These are phyloP conservation scores for Cololabis saira DNA, from an alignment of 2,113 vertebrate species.

Conservation along the genomic window DNA sequence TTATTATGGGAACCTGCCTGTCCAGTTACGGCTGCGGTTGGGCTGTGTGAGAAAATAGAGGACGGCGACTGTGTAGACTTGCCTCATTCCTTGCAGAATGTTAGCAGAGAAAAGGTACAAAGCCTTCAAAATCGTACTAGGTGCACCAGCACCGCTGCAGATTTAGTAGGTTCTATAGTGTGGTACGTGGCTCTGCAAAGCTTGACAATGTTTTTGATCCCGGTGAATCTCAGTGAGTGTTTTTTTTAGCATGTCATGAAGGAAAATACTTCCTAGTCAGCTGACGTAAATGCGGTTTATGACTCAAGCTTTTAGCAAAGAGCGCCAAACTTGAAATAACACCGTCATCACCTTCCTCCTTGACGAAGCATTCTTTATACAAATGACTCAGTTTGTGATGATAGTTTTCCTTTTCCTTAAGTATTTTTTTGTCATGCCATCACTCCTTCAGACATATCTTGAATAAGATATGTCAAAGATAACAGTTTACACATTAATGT, in stretches of 20 bases:
- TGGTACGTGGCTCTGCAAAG: no score
- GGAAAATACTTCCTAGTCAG: not conserved
- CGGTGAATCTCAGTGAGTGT: no score
- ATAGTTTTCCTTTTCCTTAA: not conserved
- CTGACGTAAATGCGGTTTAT: not conserved
- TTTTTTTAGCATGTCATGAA: no score
- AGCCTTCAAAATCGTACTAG: not conserved
- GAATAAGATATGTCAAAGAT: not conserved
- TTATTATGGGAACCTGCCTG: conserved; percentile 86
- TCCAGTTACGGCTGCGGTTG: conserved; percentile 72
- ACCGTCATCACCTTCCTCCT: not conserved
- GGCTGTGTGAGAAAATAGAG: conserved; percentile 78
- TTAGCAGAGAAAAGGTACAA: conserved; percentile 78
- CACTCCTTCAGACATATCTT: not conserved
- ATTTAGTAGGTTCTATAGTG: no score
- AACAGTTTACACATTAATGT: not conserved
- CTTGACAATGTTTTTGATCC: no score
- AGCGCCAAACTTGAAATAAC: not conserved
- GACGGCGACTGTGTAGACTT: conserved; percentile 77
- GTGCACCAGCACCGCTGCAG: not conserved
- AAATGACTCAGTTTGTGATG: not conserved
- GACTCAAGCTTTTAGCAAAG: no score
- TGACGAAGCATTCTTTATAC: not conserved
- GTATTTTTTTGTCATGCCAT: not conserved
- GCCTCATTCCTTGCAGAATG: conserved; percentile 69